Conservation (phyloP, 2,888 invertebrate species). For the Diarsia rubi region DNA sequence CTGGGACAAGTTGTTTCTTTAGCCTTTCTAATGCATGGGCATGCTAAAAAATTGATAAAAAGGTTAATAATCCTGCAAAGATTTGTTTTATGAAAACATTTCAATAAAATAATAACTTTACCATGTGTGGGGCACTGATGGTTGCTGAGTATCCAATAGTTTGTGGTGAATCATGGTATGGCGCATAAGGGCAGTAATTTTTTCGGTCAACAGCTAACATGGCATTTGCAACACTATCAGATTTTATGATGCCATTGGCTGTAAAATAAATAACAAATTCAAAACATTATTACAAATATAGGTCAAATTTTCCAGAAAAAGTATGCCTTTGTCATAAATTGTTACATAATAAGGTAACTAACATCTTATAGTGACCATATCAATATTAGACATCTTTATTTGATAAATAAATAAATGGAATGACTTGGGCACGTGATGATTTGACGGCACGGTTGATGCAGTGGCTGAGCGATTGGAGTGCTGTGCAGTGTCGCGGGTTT, state of each 20-base stretch:
- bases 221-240: constrained; percentile 94
- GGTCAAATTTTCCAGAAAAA: not conserved
- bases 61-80: constrained; percentile 4
- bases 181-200: constrained; percentile 94
- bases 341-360: not conserved
- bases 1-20: constrained; percentile 94
- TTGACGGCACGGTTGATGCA: not conserved
- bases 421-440: not conserved
- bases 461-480: no score
- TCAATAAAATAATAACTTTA: constrained; percentile 75
- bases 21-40: constrained; percentile 97
- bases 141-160: constrained; percentile 98
- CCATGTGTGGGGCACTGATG: constrained; percentile 99
- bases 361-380: not conserved
- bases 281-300: not conserved
- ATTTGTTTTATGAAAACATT: not conserved
- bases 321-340: not conserved
- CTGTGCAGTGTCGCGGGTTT: no score
- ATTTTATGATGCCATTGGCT: constrained; percentile 96
- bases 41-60: constrained; percentile 91
- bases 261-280: constrained; percentile 67
- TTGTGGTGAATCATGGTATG: constrained; percentile 98
- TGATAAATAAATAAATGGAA: not conserved
- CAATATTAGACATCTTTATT: not conserved
- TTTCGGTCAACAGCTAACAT: constrained; percentile 96